Conservation (phyloP, 1,140 invertebrate species). For the Schlechtendalia chinensis region DNA sequence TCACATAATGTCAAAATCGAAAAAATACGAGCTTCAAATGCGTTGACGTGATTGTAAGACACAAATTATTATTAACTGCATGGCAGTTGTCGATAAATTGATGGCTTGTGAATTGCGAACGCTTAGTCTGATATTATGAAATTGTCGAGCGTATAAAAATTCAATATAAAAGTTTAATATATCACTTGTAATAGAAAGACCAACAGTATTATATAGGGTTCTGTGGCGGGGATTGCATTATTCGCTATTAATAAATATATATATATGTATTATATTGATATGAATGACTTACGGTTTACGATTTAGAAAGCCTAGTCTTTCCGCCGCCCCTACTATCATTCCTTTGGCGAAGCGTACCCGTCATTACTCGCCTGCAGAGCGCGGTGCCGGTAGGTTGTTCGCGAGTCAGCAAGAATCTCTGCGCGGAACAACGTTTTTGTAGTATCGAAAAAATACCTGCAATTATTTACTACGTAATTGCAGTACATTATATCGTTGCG, state of each 20-base stretch:
- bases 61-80: not conserved
- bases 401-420: slow-evolving; percentile 7
- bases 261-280: slow-evolving; percentile 2
- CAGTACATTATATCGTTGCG: not conserved
- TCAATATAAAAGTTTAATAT: slow-evolving; percentile 44
- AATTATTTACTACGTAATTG: not conserved
- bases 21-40: not conserved
- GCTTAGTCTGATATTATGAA: not conserved
- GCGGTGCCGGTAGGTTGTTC: not conserved
- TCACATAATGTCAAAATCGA: too few species aligned
- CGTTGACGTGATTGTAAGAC: not conserved
- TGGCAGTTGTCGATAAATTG: not conserved
- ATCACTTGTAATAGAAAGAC: slow-evolving; percentile 24
- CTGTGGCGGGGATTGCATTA: not conserved
- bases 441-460: not conserved
- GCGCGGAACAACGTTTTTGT: not conserved
- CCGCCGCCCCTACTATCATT: not conserved
- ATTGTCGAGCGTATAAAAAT: not conserved
- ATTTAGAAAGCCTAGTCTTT: slow-evolving; percentile 15
- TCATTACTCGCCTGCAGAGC: too few species aligned
- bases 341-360: too few species aligned
- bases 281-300: slow-evolving; percentile 33
- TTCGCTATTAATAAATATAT: slow-evolving; percentile 6
- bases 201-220: not conserved
- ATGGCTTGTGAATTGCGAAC: not conserved